Evolutionary conservation across 2,797 vertebrate genomes (phyloP), one percentile per base, ranked within the genome.

Genomic region (Alcedo quadribrachys): DNA sequence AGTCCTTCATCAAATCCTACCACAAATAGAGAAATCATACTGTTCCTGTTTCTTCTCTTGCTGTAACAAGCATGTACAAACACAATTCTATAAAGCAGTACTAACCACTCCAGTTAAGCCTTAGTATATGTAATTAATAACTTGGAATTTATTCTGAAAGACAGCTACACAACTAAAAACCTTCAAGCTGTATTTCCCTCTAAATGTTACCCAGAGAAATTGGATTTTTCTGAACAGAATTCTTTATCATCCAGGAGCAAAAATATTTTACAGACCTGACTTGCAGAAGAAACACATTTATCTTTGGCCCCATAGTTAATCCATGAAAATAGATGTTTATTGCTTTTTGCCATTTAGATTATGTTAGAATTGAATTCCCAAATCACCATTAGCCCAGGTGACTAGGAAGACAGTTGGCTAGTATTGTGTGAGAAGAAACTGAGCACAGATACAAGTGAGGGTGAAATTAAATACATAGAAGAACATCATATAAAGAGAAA

Each of bases 1-100:
- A 97, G 55, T 98, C 97, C 60, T 82, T 88, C 33, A 98, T 92
- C 51, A 98, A 97, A 11, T 98, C 98, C 99, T 99, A 91, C 43
- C 69, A 55, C 30, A 94, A 91, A 84, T n/a, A 92, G 35, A 90
- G 37, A 8, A 63, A 85, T 28, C 46, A 24, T 33, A 69, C 22
- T 12, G 30, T 46, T 40, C 24, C 15, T 82, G 11, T 3, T 21
- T 17, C 28, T 11, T 8, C 6, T 43, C 25, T 51, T 42, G 32
- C 21, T 48, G 18, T 40, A 54, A 58, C 28, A 81, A 62, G 65
- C 46, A 32, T 50, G 51, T 28, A 27, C 10, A 54, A 62, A 51
- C 37, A 20, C 24, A 45, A 6, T 66, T 67, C 55, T 33, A 40
- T 7, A 71, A 27, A 42, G 57, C 20, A 83, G 22, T 15, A 22